These are phyloP conservation scores for Arbacia lixula DNA, from an alignment of 53 echinoderm and acorn worm genomes.

Conservation along the genomic window DNA sequence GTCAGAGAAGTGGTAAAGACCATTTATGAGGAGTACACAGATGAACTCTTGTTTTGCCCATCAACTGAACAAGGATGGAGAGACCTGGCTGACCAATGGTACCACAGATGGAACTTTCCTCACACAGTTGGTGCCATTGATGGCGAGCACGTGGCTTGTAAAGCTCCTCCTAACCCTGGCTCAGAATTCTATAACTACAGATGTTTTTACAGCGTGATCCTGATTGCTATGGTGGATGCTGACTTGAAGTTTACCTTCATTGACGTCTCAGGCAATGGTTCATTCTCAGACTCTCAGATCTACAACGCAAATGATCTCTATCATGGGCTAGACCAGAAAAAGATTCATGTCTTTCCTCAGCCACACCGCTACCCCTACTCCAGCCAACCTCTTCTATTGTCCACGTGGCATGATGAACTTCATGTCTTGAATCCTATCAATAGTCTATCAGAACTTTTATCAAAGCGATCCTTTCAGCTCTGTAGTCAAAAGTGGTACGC, in stretches of 20 bases:
- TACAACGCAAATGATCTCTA: constrained; percentile 19
- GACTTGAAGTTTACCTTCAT: constrained; percentile 42
- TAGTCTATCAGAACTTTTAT: no score
- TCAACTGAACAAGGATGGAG: constrained; percentile 14
- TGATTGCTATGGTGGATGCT: constrained; percentile 56
- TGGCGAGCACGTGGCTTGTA: constrained; percentile 43
- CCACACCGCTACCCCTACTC: no score
- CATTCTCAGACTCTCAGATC: constrained; percentile 3
- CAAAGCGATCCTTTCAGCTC: no score
- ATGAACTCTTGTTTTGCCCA: constrained; percentile 29
- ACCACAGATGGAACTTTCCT: constrained; percentile 45
- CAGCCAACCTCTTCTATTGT: no score
- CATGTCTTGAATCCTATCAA: no score
- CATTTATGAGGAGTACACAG: constrained; percentile 36
- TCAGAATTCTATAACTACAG: no score
- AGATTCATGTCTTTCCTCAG: constrained; percentile 1
- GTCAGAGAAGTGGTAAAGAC: constrained; percentile 49
- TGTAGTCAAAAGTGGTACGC: no score
- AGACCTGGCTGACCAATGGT: constrained; percentile 6
- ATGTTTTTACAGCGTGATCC: no score
- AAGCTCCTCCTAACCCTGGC: no score
- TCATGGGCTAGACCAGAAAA: constrained; percentile 2
- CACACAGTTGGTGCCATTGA: constrained; percentile 26
- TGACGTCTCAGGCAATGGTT: neutral
- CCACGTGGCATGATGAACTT: no score